These are phyloP conservation scores for Acrobasis suavella DNA, from an alignment of 2,888 invertebrate species.

Conservation along the genomic window DNA sequence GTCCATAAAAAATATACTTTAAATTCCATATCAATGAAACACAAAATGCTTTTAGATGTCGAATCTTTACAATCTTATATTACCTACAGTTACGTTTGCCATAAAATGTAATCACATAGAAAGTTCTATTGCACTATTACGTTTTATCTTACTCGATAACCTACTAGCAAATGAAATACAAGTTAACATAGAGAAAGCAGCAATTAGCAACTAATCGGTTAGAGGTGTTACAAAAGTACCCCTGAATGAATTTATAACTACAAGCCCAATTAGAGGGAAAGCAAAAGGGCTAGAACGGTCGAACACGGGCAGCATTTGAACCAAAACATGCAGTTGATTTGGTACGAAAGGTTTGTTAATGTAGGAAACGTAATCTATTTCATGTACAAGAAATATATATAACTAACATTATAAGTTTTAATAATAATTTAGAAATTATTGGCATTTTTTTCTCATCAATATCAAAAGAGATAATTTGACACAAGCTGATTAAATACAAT, in stretches of 20 bases:
- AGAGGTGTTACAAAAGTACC: slow-evolving; percentile 75
- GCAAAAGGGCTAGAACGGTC: slow-evolving; percentile 51
- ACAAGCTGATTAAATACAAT: too few species aligned
- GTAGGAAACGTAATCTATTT: too few species aligned
- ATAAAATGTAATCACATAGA: slow-evolving; percentile 38
- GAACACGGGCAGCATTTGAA: slow-evolving; percentile 34
- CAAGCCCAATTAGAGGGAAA: slow-evolving; percentile 78
- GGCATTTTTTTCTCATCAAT: too few species aligned
- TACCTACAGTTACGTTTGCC: slow-evolving; percentile 3
- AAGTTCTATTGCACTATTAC: slow-evolving; percentile 45
- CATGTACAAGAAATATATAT: background rate
- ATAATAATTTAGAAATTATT: too few species aligned
- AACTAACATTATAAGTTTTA: too few species aligned
- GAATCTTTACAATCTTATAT: slow-evolving; percentile 3
- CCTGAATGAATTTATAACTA: slow-evolving; percentile 75
- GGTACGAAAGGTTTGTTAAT: background rate
- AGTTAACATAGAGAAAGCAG: slow-evolving; percentile 69
- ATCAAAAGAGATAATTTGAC: too few species aligned
- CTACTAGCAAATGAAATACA: slow-evolving; percentile 58
- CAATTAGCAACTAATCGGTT: slow-evolving; percentile 70
- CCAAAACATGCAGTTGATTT: slow-evolving; percentile 32
- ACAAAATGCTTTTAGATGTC: background rate
- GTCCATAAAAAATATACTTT: too few species aligned
- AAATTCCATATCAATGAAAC: too few species aligned
- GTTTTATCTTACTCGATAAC: slow-evolving; percentile 56